Conservation (phyloP, 2,797 vertebrate species). For the Poeciliopsis presidionis region DNA sequence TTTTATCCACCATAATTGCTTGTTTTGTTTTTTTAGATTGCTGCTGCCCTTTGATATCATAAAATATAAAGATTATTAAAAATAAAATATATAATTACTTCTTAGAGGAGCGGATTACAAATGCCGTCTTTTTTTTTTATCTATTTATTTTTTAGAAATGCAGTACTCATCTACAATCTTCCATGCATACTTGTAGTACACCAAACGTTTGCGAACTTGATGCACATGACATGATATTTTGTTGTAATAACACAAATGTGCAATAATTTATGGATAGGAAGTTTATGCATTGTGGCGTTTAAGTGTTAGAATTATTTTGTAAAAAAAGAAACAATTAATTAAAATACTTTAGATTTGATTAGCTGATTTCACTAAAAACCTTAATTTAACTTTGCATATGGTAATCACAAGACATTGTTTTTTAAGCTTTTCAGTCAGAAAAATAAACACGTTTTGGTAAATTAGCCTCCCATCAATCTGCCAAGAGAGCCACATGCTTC, state of each 20-base stretch:
- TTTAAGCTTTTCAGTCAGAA: neutral
- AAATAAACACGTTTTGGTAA: constrained; percentile 14
- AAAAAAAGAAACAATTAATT: neutral
- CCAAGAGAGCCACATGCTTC: constrained; percentile 8
- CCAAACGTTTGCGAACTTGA: no score
- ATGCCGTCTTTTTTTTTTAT: neutral
- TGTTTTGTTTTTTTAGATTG: no score
- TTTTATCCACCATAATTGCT: no score
- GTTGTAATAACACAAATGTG: no score
- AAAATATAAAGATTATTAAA: no score
- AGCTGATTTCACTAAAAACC: no score
- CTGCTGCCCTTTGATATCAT: no score
- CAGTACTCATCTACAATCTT: neutral
- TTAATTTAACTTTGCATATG: neutral
- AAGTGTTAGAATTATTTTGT: neutral
- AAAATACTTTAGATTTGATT: neutral
- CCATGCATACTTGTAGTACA: neutral
- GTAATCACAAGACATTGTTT: neutral
- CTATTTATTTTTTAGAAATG: neutral
- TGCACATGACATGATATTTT: no score
- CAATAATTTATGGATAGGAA: no score
- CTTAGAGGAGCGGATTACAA: neutral
- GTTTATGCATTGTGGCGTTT: no score
- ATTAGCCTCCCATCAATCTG: constrained; percentile 9
- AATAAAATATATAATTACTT: no score